These are phyloP conservation scores for Triplophysa siluroides DNA, from an alignment of 2,113 vertebrate genomes.

Conservation along the genomic window DNA sequence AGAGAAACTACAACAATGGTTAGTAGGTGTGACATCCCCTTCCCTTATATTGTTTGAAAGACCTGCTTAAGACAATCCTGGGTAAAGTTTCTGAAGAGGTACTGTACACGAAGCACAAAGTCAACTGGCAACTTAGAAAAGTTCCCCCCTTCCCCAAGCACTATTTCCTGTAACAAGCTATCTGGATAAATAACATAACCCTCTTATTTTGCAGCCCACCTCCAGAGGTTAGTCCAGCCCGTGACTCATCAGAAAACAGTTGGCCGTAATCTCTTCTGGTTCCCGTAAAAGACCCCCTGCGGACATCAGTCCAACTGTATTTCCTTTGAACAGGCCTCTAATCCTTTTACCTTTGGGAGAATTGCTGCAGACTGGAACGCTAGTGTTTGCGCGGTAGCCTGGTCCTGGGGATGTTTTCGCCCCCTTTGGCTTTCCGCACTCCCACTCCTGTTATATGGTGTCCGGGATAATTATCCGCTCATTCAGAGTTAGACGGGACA, in stretches of 20 bases:
- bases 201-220: conserved; percentile 37
- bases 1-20: background rate
- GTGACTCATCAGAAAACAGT: conserved; percentile 54
- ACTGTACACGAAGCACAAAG: conserved; percentile 10
- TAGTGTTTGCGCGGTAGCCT: conserved; percentile 41
- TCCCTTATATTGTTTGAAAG: background rate
- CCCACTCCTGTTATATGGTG: conserved; percentile 25
- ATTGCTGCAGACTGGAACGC: conserved; percentile 54
- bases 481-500: conserved; percentile 54
- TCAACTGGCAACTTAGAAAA: conserved; percentile 40
- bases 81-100: background rate
- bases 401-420: conserved; percentile 14
- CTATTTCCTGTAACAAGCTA: conserved; percentile 17
- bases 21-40: background rate
- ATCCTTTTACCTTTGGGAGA: conserved; percentile 68
- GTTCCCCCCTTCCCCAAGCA: conserved; percentile 15
- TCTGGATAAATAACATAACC: conserved; percentile 42
- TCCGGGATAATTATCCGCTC: conserved; percentile 53
- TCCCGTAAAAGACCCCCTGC: conserved; percentile 60
- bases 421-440: conserved; percentile 33
- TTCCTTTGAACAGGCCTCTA: conserved; percentile 74
- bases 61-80: background rate
- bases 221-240: conserved; percentile 45
- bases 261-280: conserved; percentile 70
- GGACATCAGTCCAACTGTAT: conserved; percentile 63